Evolutionary conservation across 2,113 vertebrate genomes (phyloP), one percentile per base, ranked within the genome.

Genomic region (Nibea coibor): DNA sequence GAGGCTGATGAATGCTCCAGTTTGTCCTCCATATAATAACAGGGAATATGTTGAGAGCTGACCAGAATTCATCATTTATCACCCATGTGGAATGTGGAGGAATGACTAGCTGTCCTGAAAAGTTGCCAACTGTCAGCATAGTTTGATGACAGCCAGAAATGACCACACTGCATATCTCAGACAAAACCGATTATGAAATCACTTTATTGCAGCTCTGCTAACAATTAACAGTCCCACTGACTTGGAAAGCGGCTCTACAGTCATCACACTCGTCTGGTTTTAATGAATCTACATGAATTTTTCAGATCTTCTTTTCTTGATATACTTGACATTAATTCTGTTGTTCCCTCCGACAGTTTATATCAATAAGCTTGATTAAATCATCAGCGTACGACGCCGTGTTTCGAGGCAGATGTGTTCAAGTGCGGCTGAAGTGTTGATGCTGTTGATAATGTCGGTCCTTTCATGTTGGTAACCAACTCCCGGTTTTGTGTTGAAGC

Each of bases 401-500:
- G 48, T 68, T 50, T 63, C 51, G 24, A 69, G 47, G 51, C 45
- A 45, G 19, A 76, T 62, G 66, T 81, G 57, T 75, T 70, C 1
- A 3, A 4, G n/a, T 74, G 5, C 48, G 19, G 47, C 61, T 63
- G 7, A 31, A 66, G 43, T 70, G 24, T 80, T 39, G 24, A 26
- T 26, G 56, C 42, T 85, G 12, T 51, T 77, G n/a, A 74, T 28
- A 45, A 58, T 80, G 50, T 75, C 5, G 72, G 67, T 72, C 35
- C 54, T 59, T 42, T 80, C 78, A 70, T 90, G 81, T 9, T 88
- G 83, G 63, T 93, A 89, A 92, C 87, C 64, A 59, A 81, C 83
- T 91, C 58, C 81, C 93, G 89, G 81, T 93, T 93, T 78, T 94
- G 75, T 90, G 88, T 93, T 93, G 72, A 94, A 91, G 91, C 89